A percentile compares a stretch with the other conserved stretches of the same genome.
These are phyloP conservation scores for Budorcas taxicolor DNA, from an alignment of 2,113 vertebrate species.

Conservation along the genomic window DNA sequence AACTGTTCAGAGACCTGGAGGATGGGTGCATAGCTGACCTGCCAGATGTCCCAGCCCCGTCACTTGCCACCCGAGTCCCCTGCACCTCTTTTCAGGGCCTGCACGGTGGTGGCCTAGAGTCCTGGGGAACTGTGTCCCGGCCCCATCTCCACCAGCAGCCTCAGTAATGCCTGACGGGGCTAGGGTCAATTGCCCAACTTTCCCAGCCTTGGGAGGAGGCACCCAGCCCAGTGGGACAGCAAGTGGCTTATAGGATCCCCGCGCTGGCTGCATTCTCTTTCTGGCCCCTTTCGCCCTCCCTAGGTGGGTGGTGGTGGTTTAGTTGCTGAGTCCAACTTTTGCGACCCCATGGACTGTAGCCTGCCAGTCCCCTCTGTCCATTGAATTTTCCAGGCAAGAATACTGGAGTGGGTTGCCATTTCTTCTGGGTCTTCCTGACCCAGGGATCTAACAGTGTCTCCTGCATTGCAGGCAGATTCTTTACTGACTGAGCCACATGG, in stretches of 20 bases:
- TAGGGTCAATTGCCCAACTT: no score
- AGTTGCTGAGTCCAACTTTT: neutral
- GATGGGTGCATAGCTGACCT: fast-evolving
- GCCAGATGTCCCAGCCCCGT: fast-evolving
- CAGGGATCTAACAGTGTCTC: neutral
- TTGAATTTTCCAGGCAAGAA: neutral
- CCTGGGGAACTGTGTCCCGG: neutral
- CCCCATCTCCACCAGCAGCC: neutral
- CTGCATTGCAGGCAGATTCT: neutral
- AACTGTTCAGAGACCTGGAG: neutral
- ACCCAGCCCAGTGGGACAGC: no score
- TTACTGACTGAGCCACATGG: neutral
- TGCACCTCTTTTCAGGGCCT: neutral
- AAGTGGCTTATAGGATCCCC: neutral
- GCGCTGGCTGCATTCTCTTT: neutral
- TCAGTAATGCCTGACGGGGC: neutral
- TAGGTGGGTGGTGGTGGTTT: neutral
- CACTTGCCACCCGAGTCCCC: neutral
- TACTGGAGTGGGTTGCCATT: neutral
- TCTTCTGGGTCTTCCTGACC: neutral
- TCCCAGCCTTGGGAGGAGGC: neutral
- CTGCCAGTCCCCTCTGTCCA: neutral
- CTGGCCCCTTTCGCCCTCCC: fast-evolving
- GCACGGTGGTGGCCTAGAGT: neutral
- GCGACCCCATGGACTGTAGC: neutral